Conservation (phyloP, 2,113 vertebrate genomes). For the Equus przewalskii region DNA sequence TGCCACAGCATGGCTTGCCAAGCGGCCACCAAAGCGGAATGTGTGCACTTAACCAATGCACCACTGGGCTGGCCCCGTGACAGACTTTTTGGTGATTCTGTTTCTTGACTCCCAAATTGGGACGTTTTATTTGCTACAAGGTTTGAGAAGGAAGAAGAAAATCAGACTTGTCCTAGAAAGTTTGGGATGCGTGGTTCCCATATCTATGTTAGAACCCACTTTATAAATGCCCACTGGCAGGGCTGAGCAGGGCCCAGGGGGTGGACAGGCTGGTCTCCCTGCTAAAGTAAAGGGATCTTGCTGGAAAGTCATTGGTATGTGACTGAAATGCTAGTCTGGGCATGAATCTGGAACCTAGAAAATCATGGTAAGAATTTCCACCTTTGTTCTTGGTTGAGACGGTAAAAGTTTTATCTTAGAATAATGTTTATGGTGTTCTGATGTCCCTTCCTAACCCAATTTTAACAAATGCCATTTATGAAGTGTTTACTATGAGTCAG, state of each 20-base stretch:
- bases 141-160: slow-evolving; percentile 3
- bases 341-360: background rate
- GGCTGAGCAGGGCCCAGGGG: background rate
- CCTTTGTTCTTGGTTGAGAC: background rate
- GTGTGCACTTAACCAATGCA: too few species aligned
- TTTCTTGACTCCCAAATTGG: slow-evolving; percentile 18
- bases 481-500: background rate
- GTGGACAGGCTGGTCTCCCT: background rate
- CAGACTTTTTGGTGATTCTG: background rate
- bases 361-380: background rate
- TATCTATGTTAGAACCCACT: background rate
- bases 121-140: background rate
- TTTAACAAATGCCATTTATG: background rate
- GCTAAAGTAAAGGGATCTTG: background rate
- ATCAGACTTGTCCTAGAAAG: background rate
- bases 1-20: too few species aligned
- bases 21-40: too few species aligned
- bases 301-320: background rate
- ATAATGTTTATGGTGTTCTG: background rate
- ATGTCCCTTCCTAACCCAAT: slow-evolving; percentile 14
- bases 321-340: background rate
- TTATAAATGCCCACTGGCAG: background rate
- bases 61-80: too few species aligned
- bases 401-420: background rate
- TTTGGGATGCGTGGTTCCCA: background rate